Evolutionary conservation across 2,797 vertebrate genomes (phyloP).

Genomic region (Bradypodion ventrale): DNA sequence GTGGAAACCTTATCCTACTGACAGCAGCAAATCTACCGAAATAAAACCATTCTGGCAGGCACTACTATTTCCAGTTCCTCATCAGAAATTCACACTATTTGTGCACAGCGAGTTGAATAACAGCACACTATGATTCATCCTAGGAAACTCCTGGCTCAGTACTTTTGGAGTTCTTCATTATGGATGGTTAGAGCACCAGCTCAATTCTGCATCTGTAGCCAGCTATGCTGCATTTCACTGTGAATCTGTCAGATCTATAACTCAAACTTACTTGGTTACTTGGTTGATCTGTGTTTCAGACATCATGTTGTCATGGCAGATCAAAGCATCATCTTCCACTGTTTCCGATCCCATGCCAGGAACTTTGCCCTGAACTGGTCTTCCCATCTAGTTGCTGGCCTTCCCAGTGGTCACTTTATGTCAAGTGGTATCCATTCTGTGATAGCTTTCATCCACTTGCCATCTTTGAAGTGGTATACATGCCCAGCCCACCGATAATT

Average conservation of each 20-base stretch:
- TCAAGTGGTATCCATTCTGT: too few species aligned
- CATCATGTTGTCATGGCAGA: too few species aligned
- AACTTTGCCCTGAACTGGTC: too few species aligned
- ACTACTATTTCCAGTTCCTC: accelerated
- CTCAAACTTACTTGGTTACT: too few species aligned
- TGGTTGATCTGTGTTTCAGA: too few species aligned
- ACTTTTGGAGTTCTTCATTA: neutral
- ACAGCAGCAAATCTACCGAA: neutral
- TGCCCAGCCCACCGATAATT: too few species aligned
- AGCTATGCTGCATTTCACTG: neutral
- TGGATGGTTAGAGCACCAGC: neutral
- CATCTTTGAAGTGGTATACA: too few species aligned
- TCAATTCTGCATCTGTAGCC: neutral
- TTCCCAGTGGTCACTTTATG: too few species aligned
- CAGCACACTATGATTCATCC: neutral
- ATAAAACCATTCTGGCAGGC: neutral
- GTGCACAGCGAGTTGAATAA: neutral
- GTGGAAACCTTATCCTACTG: constrained; percentile 28
- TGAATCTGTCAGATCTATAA: accelerated
- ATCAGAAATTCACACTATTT: neutral
- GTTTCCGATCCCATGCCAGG: too few species aligned
- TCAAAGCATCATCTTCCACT: too few species aligned
- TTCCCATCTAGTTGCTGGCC: too few species aligned
- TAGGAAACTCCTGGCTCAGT: accelerated
- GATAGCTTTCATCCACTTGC: too few species aligned